Evolutionary conservation across 2,888 invertebrate species (phyloP).

Genomic region (Lordiphosa fenestrarum): DNA sequence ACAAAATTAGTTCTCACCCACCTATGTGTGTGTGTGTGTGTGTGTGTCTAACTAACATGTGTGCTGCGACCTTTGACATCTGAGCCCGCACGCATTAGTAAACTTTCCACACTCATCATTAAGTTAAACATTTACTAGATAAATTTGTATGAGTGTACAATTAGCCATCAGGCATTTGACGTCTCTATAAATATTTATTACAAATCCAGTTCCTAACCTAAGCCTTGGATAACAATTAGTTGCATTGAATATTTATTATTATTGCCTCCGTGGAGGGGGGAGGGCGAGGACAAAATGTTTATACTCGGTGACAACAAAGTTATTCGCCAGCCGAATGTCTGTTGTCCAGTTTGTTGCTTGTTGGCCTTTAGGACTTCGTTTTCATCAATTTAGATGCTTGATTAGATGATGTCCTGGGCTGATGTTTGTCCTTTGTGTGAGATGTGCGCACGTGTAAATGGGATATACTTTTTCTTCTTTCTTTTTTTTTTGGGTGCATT

Average conservation of each 20-base stretch:
- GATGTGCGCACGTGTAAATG: conserved; percentile 15
- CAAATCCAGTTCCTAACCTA: not conserved
- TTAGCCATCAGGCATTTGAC: no score
- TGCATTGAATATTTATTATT: conserved; percentile 12
- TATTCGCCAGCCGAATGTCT: no score
- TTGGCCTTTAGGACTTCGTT: no score
- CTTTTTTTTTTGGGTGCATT: conserved; percentile 30
- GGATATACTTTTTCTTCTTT: conserved; percentile 5
- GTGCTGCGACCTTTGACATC: no score
- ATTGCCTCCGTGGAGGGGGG: conserved; percentile 2
- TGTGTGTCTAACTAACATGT: no score
- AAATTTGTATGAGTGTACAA: no score
- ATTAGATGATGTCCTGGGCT: conserved; percentile 14
- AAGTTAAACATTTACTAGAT: not conserved
- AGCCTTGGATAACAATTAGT: conserved; percentile 7
- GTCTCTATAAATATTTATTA: conserved; percentile 6
- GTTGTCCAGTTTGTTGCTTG: no score
- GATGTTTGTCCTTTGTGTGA: not conserved
- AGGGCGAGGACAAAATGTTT: not conserved
- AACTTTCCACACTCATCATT: conserved; percentile 4
- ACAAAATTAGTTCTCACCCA: no score
- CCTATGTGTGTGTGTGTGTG: no score
- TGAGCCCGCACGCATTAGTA: no score
- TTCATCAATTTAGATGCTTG: conserved; percentile 3
- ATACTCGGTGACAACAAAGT: no score